A percentile compares a stretch with the other conserved stretches of the same genome.
phyloP scores from a whole-genome alignment of 2,888 invertebrate species.

The Perdita meconis region DNA sequence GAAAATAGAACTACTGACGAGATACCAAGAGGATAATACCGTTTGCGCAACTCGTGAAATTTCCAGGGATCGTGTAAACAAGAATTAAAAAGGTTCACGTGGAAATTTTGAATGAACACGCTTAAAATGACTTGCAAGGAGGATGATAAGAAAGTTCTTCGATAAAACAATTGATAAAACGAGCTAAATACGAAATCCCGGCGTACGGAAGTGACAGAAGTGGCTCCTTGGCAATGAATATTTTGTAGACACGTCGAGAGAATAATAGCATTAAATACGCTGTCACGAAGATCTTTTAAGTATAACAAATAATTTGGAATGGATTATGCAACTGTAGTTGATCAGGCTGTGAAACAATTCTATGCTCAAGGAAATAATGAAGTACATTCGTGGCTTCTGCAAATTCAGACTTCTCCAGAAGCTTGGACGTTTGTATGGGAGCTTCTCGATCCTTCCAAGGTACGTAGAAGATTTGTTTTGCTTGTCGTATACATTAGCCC shows the following conservation, averaged over 20 bases:
- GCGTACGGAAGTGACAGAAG: not conserved
- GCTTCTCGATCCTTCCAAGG: conserved; percentile 92
- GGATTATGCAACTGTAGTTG: conserved; percentile 82
- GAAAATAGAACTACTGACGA: not conserved
- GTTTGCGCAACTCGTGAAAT: conserved; percentile 17
- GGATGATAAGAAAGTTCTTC: conserved; percentile 9
- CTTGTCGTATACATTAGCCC: not conserved
- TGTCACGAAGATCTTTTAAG: not conserved
- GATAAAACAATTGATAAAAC: not conserved
- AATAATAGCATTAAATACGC: conserved; percentile 11
- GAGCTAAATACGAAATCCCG: not conserved
- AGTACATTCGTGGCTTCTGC: conserved; percentile 94
- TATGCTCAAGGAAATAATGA: conserved; percentile 89
- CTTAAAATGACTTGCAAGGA: conserved; percentile 23
- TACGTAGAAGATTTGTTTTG: conserved; percentile 79
- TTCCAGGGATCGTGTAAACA: conserved; percentile 27
- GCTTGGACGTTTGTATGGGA: conserved; percentile 98
- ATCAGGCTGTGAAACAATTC: conserved; percentile 84
- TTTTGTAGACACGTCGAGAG: not conserved
- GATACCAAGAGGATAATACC: not conserved
- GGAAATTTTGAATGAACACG: not conserved
- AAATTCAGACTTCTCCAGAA: conserved; percentile 93
- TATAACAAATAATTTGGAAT: conserved; percentile 61
- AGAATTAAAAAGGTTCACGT: not conserved
- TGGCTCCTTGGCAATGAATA: not conserved